Conservation (phyloP, 2,797 vertebrate species). For the Leuciscus waleckii region DNA sequence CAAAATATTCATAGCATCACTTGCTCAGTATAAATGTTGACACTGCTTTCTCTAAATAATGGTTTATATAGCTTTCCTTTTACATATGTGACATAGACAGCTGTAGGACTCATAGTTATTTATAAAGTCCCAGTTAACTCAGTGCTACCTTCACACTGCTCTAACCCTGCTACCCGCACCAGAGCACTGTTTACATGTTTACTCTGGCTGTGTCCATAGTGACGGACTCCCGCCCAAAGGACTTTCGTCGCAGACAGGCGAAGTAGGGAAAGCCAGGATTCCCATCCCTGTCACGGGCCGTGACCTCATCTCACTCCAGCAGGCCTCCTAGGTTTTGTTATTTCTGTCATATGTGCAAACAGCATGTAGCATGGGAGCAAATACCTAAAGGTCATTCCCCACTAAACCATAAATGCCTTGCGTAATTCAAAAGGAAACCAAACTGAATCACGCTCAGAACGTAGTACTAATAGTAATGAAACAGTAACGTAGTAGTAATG, state of each 20-base stretch:
- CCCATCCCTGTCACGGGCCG: slow-evolving; percentile 54
- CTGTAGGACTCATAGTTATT: slow-evolving; percentile 68
- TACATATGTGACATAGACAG: slow-evolving; percentile 57
- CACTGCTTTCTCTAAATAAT: slow-evolving; percentile 64
- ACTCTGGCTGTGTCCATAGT: slow-evolving; percentile 60
- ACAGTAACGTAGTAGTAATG: neutral
- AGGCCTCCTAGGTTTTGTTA: slow-evolving; percentile 44
- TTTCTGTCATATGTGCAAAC: slow-evolving; percentile 55
- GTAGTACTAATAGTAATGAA: neutral
- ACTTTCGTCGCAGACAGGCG: slow-evolving; percentile 61
- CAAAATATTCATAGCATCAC: slow-evolving; percentile 56
- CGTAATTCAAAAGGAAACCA: slow-evolving; percentile 35
- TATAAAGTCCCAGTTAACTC: slow-evolving; percentile 64
- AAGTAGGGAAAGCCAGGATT: slow-evolving; percentile 63
- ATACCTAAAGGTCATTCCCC: slow-evolving; percentile 31
- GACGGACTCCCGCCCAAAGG: slow-evolving; percentile 60
- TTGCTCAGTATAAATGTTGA: slow-evolving; percentile 55
- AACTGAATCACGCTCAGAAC: neutral
- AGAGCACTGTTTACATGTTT: slow-evolving; percentile 72
- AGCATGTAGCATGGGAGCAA: slow-evolving; percentile 5
- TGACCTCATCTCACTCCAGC: slow-evolving; percentile 61
- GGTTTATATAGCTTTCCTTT: slow-evolving; percentile 58
- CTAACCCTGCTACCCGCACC: slow-evolving; percentile 45
- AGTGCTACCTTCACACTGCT: slow-evolving; percentile 26
- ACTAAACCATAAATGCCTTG: slow-evolving; percentile 31